phyloP scores from a whole-genome alignment of 1,140 invertebrate genomes.

The Oscheius sp. region DNA sequence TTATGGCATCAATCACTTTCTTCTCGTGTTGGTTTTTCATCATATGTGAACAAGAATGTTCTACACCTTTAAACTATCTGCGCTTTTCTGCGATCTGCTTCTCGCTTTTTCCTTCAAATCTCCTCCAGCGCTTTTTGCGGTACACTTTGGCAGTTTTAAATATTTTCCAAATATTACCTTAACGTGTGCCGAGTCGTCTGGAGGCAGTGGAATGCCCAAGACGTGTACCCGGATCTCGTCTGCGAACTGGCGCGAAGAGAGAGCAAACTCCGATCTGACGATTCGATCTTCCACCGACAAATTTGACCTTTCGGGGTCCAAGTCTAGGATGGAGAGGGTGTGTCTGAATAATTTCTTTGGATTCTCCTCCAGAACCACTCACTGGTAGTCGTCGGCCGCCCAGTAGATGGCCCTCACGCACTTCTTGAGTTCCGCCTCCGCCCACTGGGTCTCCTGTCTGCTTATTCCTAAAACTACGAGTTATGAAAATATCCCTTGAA shows the following conservation, averaged over 20 bases:
- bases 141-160: too few species aligned
- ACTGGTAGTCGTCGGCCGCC: background rate
- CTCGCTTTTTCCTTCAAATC: too few species aligned
- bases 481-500: too few species aligned
- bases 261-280: background rate
- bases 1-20: too few species aligned
- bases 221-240: constrained; percentile 1
- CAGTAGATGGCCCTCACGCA: background rate
- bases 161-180: too few species aligned
- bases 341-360: background rate
- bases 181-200: background rate
- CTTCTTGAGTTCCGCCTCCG: background rate
- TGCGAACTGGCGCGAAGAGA: background rate
- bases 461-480: too few species aligned
- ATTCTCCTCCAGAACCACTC: background rate
- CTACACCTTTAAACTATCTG: too few species aligned
- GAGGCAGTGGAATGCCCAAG: background rate
- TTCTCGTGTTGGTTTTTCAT: too few species aligned
- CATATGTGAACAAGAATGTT: too few species aligned
- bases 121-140: too few species aligned
- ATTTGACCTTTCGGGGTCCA: background rate
- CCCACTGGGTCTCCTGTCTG: background rate
- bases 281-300: background rate
- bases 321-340: background rate
- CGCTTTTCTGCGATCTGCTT: too few species aligned